Base-by-base conservation (phyloP, 2,888 invertebrate genomes). In the Pollenia amentaria region DNA sequence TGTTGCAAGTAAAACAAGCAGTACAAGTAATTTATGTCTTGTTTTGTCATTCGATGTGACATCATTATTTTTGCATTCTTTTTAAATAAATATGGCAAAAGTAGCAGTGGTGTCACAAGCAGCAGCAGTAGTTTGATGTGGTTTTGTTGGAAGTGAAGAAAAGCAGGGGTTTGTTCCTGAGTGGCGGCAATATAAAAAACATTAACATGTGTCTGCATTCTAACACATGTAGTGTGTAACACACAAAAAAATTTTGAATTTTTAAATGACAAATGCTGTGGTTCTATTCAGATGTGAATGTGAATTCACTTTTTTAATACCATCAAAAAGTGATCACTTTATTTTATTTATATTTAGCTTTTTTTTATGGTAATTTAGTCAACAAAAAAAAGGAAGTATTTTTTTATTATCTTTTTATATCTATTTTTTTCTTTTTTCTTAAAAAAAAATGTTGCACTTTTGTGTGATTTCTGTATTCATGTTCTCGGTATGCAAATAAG, bases 251-350 rank as follows among this genome's bases (percentile, higher is more conserved):
- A 21, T 2, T 38, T 0, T 6, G n/a, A n/a, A 40, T 53, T 57
- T 73, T 40, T 38, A 62, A 82, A 69, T 82, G 44, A 62, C 38
- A 62, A 69, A 82, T 60, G n/a, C n/a, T 62, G 60, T 80, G 53
- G 42, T 44, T 72, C 2, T 46, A 70, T 62, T 55, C 42, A 55
- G 57, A 60, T 18, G 16, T 29, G 29, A 42, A 72, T 18, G 29
- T 29, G 46, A 48, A n/a, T 72, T 60, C 38, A 85, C 81, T 88
- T 91, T 89, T 89, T 90, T 72, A 89, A 88, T 89, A 87, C 90
- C 92, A 91, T 91, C 90, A 91, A 91, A 91, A 92, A 90, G 91
- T 90, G 92, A 91, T 91, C 91, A 91, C 90, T 60, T 88, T 89
- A 55, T 46, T 89, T 89, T 42, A 53, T 48, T 67, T 73, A 40